Base-by-base conservation (phyloP, 2,888 invertebrate genomes). In the Lasioglossum vierecki region DNA sequence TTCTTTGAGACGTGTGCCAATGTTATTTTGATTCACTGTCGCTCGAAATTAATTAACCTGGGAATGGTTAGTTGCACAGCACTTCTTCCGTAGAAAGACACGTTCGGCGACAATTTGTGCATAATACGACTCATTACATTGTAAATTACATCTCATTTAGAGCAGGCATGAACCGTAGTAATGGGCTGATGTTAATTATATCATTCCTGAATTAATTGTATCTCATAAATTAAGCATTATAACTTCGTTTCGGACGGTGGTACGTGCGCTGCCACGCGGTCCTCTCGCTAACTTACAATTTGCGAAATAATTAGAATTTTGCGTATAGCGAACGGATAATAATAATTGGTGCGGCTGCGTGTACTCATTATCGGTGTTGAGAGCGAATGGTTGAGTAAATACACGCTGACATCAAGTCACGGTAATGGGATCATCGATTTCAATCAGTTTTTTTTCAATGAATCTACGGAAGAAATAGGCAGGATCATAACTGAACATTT, bases 131-230 rank as follows among this genome's bases (percentile, higher is more conserved):
- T 53, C 75, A 73, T 81, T 76, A 70, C 44, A 77, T 77, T 76
- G 74, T 77, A 71, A 76, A 86, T 82, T 82, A 72, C 71, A 72
- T 72, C 73, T 82, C 82, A 68, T 85, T 86, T 82, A 60, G 41
- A 60, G 70, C 46, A 35, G 79, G 60, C 79, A 75, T 80, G 79
- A 82, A 85, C 77, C 77, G 49, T 66, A 44, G 41, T 13, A 46
- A 72, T 44, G 53, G 53, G 66, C 60, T 68, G 39, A 68, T 63
- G 83, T 86, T 82, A 82, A 87, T 86, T 76, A 70, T 66, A 71
- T 26, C 44, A 74, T 63, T 79, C 35, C n/a, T n/a, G 22, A 39
- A 74, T 71, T 82, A 79, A 85, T 85, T 85, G 74, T 85, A 74
- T 71, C 66, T 35, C 49, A 70, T 76, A 73, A 79, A 76, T 82